phyloP scores from a whole-genome alignment of 1,140 invertebrate species.

The Hormaphis cornu region DNA sequence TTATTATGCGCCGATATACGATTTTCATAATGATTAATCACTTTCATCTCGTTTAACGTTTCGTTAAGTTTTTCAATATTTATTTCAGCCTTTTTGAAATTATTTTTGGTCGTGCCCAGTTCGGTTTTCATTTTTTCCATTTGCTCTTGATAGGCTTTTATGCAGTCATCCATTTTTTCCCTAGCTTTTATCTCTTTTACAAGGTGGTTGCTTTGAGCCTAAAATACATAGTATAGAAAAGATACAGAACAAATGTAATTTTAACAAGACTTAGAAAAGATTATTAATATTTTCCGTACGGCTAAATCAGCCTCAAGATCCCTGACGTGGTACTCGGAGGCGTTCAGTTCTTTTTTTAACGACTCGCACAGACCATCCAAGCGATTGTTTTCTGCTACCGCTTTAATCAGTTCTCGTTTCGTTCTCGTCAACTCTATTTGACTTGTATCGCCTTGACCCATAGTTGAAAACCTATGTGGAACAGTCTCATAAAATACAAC shows the following conservation, averaged over 20 bases:
- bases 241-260: too few species aligned
- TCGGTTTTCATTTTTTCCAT: conserved; percentile 21
- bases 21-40: too few species aligned
- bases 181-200: conserved; percentile 21
- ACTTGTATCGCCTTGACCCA: conserved; percentile 17
- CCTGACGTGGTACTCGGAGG: conserved; percentile 11
- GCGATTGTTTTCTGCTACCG: not conserved
- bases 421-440: conserved; percentile 17
- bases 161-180: not conserved
- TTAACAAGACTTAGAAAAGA: too few species aligned
- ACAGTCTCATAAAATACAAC: not conserved
- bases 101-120: not conserved
- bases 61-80: conserved; percentile 16
- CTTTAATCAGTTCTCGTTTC: conserved; percentile 1
- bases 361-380: not conserved
- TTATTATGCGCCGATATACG: too few species aligned
- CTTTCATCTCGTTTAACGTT: conserved; percentile 10
- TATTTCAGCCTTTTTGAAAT: conserved; percentile 5
- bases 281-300: too few species aligned
- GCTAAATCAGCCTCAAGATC: conserved; percentile 22
- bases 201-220: conserved; percentile 16
- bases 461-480: conserved; percentile 21
- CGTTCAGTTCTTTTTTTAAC: not conserved
- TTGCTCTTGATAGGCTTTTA: conserved; percentile 1
- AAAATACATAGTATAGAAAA: not conserved